phyloP scores from a whole-genome alignment of 2,888 invertebrate species.

The Nomada ferruginata region DNA sequence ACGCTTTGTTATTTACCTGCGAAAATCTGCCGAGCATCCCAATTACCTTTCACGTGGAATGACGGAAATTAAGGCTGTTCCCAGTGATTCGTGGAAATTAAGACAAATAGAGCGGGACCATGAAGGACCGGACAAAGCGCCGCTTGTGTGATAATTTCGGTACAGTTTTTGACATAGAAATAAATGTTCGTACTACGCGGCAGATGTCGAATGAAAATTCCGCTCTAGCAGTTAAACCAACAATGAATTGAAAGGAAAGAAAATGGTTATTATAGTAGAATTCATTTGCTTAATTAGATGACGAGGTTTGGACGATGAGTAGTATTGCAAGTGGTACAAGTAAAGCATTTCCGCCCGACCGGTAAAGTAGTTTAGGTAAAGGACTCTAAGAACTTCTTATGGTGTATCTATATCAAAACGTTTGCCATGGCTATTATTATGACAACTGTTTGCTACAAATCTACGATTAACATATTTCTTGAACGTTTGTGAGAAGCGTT shows the following conservation, averaged over 20 bases:
- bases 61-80: slow-evolving; percentile 15
- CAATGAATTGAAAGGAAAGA: too few species aligned
- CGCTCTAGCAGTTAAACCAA: not conserved
- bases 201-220: not conserved
- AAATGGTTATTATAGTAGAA: too few species aligned
- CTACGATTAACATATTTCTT: too few species aligned
- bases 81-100: slow-evolving; percentile 4
- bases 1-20: slow-evolving; percentile 35
- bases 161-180: not conserved
- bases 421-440: too few species aligned
- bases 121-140: not conserved
- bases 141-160: not conserved
- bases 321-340: not conserved
- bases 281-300: too few species aligned
- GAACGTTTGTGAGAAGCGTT: too few species aligned
- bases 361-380: not conserved
- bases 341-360: not conserved
- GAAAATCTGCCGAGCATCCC: slow-evolving; percentile 43
- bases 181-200: not conserved
- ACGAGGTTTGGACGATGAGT: too few species aligned
- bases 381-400: not conserved
- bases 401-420: not conserved
- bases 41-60: slow-evolving; percentile 34
- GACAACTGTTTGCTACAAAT: too few species aligned
- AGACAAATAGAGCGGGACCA: not conserved